phyloP scores from a whole-genome alignment of 2,797 vertebrate species.

The Anguilla pacifica region DNA sequence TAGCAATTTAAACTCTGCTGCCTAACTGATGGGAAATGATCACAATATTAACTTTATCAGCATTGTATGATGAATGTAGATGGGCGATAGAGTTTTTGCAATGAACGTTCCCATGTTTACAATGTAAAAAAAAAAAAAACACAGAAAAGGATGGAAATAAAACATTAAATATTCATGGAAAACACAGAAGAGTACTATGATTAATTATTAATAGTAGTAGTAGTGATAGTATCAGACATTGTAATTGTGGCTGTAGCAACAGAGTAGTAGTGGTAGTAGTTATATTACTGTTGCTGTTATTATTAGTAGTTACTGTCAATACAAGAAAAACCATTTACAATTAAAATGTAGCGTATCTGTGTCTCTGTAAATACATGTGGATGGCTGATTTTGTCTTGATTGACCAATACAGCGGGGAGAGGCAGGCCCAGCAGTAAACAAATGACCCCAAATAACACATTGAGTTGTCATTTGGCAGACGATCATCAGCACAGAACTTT shows the following conservation, averaged over 20 bases:
- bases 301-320: neutral
- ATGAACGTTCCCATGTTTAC: neutral
- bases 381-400: neutral
- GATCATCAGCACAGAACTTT: constrained; percentile 53
- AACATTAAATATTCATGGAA: too few relatives aligned
- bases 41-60: too few relatives aligned
- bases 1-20: neutral
- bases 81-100: neutral
- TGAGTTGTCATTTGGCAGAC: constrained; percentile 48
- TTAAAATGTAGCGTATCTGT: neutral
- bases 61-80: neutral
- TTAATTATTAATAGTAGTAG: too few relatives aligned
- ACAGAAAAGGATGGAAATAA: too few relatives aligned
- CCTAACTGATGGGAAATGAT: neutral
- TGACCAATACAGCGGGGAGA: neutral
- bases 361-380: too few relatives aligned
- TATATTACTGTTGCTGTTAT: neutral
- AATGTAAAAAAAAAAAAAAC: neutral
- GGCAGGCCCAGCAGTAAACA: constrained; percentile 25
- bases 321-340: neutral
- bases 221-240: too few relatives aligned
- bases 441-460: constrained; percentile 12
- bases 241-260: too few relatives aligned
- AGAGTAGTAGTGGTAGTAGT: too few relatives aligned
- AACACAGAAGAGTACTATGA: too few relatives aligned